phyloP scores from a whole-genome alignment of 2,113 vertebrate genomes.

The Mohoua ochrocephala region DNA sequence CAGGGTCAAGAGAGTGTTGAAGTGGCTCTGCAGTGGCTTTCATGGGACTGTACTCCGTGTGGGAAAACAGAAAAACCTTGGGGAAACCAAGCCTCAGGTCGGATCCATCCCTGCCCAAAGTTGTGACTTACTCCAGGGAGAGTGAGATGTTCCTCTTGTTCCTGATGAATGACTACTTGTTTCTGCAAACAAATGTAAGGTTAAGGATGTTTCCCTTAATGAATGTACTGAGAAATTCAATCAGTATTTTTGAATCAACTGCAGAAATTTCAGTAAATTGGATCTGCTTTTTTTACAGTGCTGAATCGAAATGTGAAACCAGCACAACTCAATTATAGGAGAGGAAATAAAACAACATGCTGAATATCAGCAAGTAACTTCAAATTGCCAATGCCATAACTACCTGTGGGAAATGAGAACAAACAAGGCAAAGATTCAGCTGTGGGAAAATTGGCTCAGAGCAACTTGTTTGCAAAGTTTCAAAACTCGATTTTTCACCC shows the following conservation, averaged over 20 bases:
- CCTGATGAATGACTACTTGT: background rate
- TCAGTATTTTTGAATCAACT: background rate
- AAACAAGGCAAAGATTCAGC: background rate
- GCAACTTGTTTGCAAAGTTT: background rate
- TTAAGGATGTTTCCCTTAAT: background rate
- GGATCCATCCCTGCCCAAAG: background rate
- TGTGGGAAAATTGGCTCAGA: background rate
- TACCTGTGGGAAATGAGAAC: constrained; percentile 7
- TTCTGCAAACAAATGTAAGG: background rate
- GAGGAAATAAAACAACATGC: constrained; percentile 18
- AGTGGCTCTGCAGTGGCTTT: background rate
- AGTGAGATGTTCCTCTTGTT: background rate
- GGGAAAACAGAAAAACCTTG: background rate
- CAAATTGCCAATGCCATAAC: background rate
- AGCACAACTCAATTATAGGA: constrained; percentile 15
- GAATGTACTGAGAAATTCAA: background rate
- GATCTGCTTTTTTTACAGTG: background rate
- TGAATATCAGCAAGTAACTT: constrained; percentile 23
- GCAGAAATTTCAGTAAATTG: constrained; percentile 16
- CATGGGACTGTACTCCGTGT: background rate
- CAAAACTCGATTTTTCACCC: background rate
- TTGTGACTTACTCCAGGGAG: background rate
- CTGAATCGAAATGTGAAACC: constrained; percentile 27
- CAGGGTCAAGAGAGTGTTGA: background rate
- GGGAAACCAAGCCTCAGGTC: background rate